Percentiles rank a stretch among this genome's conserved stretches.
Evolutionary conservation across 2,888 invertebrate species (phyloP).

Genomic region (Meliscaeva auricollis): DNA sequence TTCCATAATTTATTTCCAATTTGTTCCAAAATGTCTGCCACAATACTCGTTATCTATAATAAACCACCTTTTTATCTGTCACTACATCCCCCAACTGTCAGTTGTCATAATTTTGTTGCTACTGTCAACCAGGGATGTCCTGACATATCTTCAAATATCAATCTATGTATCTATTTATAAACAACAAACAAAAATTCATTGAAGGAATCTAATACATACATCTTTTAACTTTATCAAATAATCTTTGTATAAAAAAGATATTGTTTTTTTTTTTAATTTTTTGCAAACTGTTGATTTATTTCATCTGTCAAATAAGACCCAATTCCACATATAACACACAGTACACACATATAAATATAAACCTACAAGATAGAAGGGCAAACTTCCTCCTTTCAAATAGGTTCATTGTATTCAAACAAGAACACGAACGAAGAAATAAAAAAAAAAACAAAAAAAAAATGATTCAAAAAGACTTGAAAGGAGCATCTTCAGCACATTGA

Average conservation of each 20-base stretch:
- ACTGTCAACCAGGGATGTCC: slow-evolving; percentile 41
- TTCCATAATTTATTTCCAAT: background rate
- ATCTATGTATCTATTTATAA: slow-evolving; percentile 26
- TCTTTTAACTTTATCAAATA: slow-evolving; percentile 49
- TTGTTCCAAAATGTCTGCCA: slow-evolving; percentile 7
- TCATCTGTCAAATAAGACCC: slow-evolving; percentile 71
- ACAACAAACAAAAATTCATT: slow-evolving; percentile 19
- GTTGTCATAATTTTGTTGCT: slow-evolving; percentile 55
- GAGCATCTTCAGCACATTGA: slow-evolving; percentile 73
- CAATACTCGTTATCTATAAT: slow-evolving; percentile 9
- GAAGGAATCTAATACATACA: slow-evolving; percentile 48
- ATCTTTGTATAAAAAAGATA: slow-evolving; percentile 39
- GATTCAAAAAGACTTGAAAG: slow-evolving; percentile 51
- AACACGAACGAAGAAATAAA: slow-evolving; percentile 7
- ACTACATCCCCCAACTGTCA: slow-evolving; percentile 39
- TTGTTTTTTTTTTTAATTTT: slow-evolving; percentile 38
- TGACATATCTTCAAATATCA: slow-evolving; percentile 21
- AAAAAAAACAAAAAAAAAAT: slow-evolving; percentile 9
- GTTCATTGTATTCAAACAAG: slow-evolving; percentile 68
- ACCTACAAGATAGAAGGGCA: background rate
- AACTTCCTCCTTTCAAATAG: slow-evolving; percentile 69
- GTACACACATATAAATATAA: slow-evolving; percentile 26
- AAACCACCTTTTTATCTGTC: slow-evolving; percentile 52
- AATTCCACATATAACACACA: slow-evolving; percentile 30
- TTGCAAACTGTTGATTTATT: slow-evolving; percentile 76